Evolutionary conservation across 2,888 invertebrate genomes (phyloP).

Genomic region (Agapostemon virescens): DNA sequence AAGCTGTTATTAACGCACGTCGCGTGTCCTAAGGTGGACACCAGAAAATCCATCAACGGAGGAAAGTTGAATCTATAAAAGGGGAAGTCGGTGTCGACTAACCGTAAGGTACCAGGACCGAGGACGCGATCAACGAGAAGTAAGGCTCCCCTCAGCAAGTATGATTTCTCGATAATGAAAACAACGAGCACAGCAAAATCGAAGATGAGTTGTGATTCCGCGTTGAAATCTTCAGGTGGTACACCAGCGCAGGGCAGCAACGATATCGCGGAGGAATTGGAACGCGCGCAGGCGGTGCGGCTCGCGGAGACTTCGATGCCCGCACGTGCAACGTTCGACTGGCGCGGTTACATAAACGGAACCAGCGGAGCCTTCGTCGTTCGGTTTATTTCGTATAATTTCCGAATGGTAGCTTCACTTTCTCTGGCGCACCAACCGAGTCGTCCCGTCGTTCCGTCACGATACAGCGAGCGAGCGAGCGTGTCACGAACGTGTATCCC

Average conservation of each 20-base stretch:
- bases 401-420: slow-evolving; percentile 52
- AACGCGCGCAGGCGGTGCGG: slow-evolving; percentile 23
- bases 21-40: neutral
- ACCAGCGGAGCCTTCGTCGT: slow-evolving; percentile 17
- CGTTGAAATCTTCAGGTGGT: neutral
- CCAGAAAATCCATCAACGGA: neutral
- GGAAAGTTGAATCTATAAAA: no score
- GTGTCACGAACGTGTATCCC: no score
- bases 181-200: neutral
- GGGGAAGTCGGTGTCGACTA: neutral
- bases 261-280: slow-evolving; percentile 34
- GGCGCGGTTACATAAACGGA: slow-evolving; percentile 53
- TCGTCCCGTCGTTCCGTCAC: slow-evolving; percentile 35
- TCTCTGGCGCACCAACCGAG: slow-evolving; percentile 40
- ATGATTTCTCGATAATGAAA: neutral
- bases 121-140: neutral
- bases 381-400: slow-evolving; percentile 35
- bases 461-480: slow-evolving; percentile 28
- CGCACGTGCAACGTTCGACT: slow-evolving; percentile 56
- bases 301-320: slow-evolving; percentile 58
- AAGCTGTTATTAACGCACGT: neutral
- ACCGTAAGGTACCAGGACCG: neutral
- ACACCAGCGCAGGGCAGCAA: neutral
- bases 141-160: neutral
- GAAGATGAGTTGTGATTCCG: neutral